phyloP scores from a whole-genome alignment of 1,140 invertebrate genomes.

The Cydia amplana region DNA sequence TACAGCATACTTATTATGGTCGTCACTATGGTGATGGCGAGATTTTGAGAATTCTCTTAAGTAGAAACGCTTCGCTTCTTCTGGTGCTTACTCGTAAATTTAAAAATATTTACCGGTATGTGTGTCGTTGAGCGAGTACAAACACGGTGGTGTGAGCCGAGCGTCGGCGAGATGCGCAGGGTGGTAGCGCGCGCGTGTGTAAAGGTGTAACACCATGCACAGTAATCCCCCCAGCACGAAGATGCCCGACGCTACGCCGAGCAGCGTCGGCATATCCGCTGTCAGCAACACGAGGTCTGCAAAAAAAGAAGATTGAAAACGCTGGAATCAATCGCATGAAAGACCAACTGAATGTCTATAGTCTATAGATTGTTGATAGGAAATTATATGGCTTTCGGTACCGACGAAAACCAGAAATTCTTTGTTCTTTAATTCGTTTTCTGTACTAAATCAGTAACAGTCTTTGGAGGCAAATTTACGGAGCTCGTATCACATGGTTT shows the following conservation, averaged over 20 bases:
- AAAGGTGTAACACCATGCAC: constrained; percentile 92
- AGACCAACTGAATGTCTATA: background rate
- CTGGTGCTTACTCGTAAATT: no score
- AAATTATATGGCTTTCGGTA: no score
- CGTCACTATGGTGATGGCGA: no score
- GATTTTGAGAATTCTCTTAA: no score
- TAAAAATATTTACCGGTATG: constrained; percentile 79
- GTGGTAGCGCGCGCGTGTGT: constrained; percentile 84
- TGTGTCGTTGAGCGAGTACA: constrained; percentile 88
- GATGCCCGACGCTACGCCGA: constrained; percentile 89
- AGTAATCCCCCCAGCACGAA: constrained; percentile 90
- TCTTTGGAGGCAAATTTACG: no score
- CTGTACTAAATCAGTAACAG: no score
- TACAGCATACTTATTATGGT: no score
- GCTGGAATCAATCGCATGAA: background rate
- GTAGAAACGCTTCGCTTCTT: no score
- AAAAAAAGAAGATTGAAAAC: constrained; percentile 37
- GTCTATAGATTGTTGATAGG: no score
- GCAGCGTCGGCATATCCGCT: constrained; percentile 89
- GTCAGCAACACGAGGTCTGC: constrained; percentile 89
- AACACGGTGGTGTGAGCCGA: constrained; percentile 88
- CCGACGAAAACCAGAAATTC: no score
- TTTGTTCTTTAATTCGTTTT: no score
- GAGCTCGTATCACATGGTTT: no score
- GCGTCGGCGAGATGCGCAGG: constrained; percentile 90